phyloP scores from a whole-genome alignment of 2,113 vertebrate genomes.

The Athene noctua region DNA sequence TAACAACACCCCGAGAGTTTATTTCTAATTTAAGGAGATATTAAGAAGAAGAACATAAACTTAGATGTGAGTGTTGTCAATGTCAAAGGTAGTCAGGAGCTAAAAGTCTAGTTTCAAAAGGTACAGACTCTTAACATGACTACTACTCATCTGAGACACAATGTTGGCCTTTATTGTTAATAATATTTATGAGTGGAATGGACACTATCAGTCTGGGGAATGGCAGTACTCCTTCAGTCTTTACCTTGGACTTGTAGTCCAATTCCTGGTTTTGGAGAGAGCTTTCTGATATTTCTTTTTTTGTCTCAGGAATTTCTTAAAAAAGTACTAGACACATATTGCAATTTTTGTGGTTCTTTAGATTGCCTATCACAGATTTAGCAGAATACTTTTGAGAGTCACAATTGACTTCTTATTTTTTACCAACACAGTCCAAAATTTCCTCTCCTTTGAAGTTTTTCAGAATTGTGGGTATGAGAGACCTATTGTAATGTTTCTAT shows the following conservation, averaged over 20 bases:
- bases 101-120: neutral
- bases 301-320: neutral
- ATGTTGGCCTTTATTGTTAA: neutral
- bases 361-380: neutral
- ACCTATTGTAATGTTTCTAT: neutral
- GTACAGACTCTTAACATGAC: neutral
- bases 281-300: neutral
- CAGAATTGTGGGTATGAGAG: neutral
- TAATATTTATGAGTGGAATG: too few species aligned
- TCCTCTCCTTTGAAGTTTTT: neutral
- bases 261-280: neutral
- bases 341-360: neutral
- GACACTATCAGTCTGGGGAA: neutral
- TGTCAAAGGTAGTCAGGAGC: neutral
- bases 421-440: too few species aligned
- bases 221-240: neutral
- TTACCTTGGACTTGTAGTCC: neutral
- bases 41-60: neutral
- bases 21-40: neutral
- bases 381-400: neutral
- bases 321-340: neutral
- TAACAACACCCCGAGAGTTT: neutral
- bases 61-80: neutral
- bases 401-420: neutral
- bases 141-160: neutral